These are phyloP conservation scores for Hyles euphorbiae DNA, from an alignment of 1,140 invertebrate species.

Conservation along the genomic window DNA sequence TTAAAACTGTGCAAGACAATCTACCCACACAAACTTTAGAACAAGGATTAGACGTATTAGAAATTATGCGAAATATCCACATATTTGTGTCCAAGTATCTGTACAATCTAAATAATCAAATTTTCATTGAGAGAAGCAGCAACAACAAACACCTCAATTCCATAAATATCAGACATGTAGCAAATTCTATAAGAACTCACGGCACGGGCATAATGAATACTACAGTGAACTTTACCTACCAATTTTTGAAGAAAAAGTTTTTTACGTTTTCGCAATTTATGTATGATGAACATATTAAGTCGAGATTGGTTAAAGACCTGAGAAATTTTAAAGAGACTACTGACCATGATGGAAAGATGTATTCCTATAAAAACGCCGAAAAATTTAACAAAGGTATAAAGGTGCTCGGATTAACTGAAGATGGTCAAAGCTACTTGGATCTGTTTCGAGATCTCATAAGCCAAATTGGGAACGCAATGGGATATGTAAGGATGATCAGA, in stretches of 20 bases:
- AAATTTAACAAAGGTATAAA: slow-evolving; percentile 96
- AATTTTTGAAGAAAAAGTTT: slow-evolving; percentile 96
- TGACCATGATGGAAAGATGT: slow-evolving; percentile 77
- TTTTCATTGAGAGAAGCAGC: slow-evolving; percentile 95
- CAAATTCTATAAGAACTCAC: slow-evolving; percentile 98
- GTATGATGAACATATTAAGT: slow-evolving; percentile 99
- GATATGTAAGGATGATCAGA: slow-evolving; percentile 95
- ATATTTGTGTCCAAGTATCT: slow-evolving; percentile 95
- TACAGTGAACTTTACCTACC: slow-evolving; percentile 97
- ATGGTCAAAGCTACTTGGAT: slow-evolving; percentile 93
- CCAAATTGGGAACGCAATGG: slow-evolving; percentile 97
- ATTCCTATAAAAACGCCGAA: slow-evolving; percentile 93
- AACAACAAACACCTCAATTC: slow-evolving; percentile 97
- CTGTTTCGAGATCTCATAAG: slow-evolving; percentile 94
- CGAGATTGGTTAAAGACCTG: slow-evolving; percentile 93
- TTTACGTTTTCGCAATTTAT: slow-evolving; percentile 98
- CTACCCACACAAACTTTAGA: slow-evolving; percentile 97
- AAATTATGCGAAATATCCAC: slow-evolving; percentile 98
- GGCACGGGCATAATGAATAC: slow-evolving; percentile 98
- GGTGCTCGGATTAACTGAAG: slow-evolving; percentile 89
- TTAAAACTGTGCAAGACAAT: slow-evolving; percentile 91
- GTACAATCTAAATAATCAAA: slow-evolving; percentile 98
- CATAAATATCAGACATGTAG: slow-evolving; percentile 95
- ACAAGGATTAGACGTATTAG: slow-evolving; percentile 97
- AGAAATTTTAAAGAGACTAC: slow-evolving; percentile 82